Base-by-base conservation (phyloP, 92 coral and sea anemone genomes). In the Plumapathes pennacea region DNA sequence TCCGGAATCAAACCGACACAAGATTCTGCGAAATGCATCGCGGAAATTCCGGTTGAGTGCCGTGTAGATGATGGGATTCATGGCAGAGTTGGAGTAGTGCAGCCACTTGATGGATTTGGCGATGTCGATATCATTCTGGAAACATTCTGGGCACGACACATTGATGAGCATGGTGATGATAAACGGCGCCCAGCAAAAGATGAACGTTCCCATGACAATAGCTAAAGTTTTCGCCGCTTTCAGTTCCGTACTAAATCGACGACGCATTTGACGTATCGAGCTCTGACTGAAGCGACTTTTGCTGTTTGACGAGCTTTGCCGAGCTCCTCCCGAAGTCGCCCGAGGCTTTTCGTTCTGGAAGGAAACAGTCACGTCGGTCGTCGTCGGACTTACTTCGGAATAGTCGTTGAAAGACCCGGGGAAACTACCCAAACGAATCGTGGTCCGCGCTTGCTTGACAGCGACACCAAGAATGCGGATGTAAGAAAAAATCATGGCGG, bases 191-290 rank as follows among this genome's bases (percentile, higher is more conserved):
- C 95, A 87, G 40, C 95, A 87, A 10, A 85, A 57, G 18, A 87
- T 71, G 28, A 87, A 87, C 5, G 89, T 81, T 22, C 85, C 85
- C 85, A 79, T 79, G 6, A 87, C 95, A 25, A 87, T 77, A 7
- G 89, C 89, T 0, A 87, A 74, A 13, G 95, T 87, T 49, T 87
- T 87, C 5, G 95, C 89, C 18, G 95, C 95, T 57, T 82, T 87
- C 28, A 87, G 41, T 50, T 87, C 95, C 22, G 86, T 57, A 7
- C 62, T 78, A 4, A 82, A 67, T 5, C 77, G 84, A 38, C 78
- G 67, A 19, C 89, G 76, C 45, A 77, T 71, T 44, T 43, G 66
- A 19, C 74, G 67, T 37, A 76, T 47, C 0, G 85, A 72, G 50
- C 46, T 82, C 36, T 84, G 89, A 20, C 79, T 82, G 32, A 44